Evolutionary conservation across 2,113 vertebrate genomes (phyloP).

Genomic region (Synodontis membranacea): DNA sequence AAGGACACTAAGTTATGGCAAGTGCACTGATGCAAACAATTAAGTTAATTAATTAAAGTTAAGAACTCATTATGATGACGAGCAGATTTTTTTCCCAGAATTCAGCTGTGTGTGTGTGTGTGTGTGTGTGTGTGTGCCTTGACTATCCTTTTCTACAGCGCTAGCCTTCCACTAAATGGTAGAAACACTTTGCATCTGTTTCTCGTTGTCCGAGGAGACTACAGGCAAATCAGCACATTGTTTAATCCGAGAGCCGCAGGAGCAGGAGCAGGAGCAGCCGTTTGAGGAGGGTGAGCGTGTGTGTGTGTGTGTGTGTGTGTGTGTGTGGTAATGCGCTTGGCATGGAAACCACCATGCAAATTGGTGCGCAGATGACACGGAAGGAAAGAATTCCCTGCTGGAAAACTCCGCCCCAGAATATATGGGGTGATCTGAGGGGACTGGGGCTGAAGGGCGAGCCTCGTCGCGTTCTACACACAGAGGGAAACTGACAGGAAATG

Average conservation of each 20-base stretch:
- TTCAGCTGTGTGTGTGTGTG: not conserved
- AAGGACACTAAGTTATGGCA: not conserved
- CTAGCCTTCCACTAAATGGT: constrained; percentile 4
- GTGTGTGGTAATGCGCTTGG: constrained; percentile 3
- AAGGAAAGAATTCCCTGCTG: constrained; percentile 55
- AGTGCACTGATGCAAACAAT: not conserved
- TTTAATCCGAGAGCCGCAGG: constrained; percentile 18
- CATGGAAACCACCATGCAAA: constrained; percentile 57
- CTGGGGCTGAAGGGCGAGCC: constrained; percentile 26
- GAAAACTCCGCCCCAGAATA: constrained; percentile 44
- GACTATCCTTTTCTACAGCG: not conserved
- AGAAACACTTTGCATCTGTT: constrained; percentile 36
- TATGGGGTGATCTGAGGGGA: constrained; percentile 25
- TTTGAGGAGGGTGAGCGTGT: not conserved
- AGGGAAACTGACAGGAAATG: constrained; percentile 45
- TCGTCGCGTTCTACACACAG: not conserved
- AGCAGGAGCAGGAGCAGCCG: not conserved
- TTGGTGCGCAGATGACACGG: constrained; percentile 38
- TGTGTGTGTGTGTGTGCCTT: not conserved
- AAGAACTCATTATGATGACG: not conserved
- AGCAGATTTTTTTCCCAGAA: not conserved
- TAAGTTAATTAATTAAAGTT: too few species aligned
- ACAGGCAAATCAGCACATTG: constrained; percentile 49
- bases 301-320: constrained; percentile 2
- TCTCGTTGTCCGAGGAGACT: constrained; percentile 28